Conservation (phyloP, 1,140 invertebrate species). For the Drosophila navojoa region DNA sequence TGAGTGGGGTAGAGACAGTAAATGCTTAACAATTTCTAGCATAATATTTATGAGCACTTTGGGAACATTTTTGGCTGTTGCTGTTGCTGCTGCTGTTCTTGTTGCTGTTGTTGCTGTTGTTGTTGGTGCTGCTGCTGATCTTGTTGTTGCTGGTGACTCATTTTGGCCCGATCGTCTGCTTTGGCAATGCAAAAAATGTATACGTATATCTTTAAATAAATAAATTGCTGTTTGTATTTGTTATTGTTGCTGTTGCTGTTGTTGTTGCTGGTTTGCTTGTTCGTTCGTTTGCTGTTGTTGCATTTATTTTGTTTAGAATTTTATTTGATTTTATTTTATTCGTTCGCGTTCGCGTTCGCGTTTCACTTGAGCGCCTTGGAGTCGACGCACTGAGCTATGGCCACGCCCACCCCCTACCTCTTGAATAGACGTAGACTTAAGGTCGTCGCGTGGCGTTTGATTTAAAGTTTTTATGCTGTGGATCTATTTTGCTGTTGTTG, state of each 20-base stretch:
- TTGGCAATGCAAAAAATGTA: conserved; percentile 46
- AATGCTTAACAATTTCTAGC: conserved; percentile 68
- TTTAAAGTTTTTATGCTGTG: conserved; percentile 27
- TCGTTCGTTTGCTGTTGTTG: conserved; percentile 33
- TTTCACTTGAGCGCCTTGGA: conserved; percentile 71
- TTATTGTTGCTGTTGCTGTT: conserved; percentile 21
- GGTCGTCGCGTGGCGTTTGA: conserved; percentile 73
- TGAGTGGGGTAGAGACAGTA: conserved; percentile 23
- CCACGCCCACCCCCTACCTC: conserved; percentile 62
- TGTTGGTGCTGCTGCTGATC: conserved; percentile 47
- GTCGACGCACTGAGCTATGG: conserved; percentile 53
- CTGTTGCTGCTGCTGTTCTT: conserved; percentile 21
- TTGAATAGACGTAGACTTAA: conserved; percentile 57
- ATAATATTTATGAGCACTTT: conserved; percentile 72
- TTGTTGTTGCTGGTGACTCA: conserved; percentile 67
- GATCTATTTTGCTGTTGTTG: conserved; percentile 10
- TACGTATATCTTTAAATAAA: conserved; percentile 54
- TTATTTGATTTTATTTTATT: conserved; percentile 29
- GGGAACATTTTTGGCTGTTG: conserved; percentile 36
- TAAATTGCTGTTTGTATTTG: conserved; percentile 41
- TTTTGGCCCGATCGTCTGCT: conserved; percentile 55
- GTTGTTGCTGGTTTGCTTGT: conserved; percentile 21
- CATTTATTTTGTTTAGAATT: conserved; percentile 54
- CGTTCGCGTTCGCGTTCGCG: conserved; percentile 29
- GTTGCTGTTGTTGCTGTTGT: conserved; percentile 35